Percentiles rank a stretch among this genome's conserved stretches.
Conservation (phyloP, 1,140 invertebrate genomes). For the Drosophila persimilis region DNA sequence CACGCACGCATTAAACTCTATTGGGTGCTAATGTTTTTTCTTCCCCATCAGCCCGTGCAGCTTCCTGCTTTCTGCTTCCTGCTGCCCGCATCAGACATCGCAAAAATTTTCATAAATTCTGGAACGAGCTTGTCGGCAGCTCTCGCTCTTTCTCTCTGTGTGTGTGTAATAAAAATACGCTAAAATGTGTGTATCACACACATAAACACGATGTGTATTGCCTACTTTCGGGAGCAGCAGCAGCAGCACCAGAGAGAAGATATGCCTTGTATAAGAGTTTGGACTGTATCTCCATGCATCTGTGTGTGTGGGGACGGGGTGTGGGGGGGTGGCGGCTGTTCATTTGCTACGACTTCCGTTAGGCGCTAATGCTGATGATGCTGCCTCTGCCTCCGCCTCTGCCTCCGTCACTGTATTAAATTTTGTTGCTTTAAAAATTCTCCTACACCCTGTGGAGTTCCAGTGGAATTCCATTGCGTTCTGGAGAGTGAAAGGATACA, state of each 20-base stretch:
- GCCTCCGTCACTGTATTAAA: constrained; percentile 47
- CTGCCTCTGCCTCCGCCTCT: not conserved
- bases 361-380: constrained; percentile 45
- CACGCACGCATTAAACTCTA: constrained; percentile 76
- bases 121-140: constrained; percentile 71
- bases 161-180: constrained; percentile 78
- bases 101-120: constrained; percentile 77
- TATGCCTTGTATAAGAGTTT: constrained; percentile 7
- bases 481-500: too few relatives aligned
- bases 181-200: constrained; percentile 76
- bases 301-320: not conserved
- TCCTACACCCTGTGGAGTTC: not conserved
- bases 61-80: too few relatives aligned
- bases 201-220: constrained; percentile 78
- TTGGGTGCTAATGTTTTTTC: constrained; percentile 78
- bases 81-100: constrained; percentile 44
- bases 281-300: not conserved
- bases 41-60: constrained; percentile 7
- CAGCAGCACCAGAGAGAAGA: constrained; percentile 16
- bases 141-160: not conserved
- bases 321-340: constrained; percentile 25
- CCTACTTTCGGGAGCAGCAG: constrained; percentile 64
- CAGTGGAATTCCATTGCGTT: not conserved
- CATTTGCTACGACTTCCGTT: constrained; percentile 62
- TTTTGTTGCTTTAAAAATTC: constrained; percentile 30